phyloP scores from a whole-genome alignment of 2,888 invertebrate species.

The Argynnis bischoffii region DNA sequence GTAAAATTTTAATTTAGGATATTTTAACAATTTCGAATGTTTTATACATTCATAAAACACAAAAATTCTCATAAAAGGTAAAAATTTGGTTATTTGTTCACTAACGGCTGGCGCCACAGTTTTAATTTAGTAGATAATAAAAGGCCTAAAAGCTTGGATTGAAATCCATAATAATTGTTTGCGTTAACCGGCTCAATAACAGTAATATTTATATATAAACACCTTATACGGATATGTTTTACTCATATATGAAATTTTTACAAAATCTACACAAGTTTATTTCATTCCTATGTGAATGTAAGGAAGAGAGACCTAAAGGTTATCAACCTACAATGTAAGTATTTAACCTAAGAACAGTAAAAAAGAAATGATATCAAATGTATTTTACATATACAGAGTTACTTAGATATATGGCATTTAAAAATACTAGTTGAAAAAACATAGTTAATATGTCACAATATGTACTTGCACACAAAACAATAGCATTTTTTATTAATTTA shows the following conservation, averaged over 20 bases:
- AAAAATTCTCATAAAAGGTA: no score
- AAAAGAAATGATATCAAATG: not conserved
- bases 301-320: conserved; percentile 31
- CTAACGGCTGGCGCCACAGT: conserved; percentile 7
- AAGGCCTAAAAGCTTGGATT: not conserved
- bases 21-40: no score
- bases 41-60: no score
- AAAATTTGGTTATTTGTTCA: not conserved
- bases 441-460: no score
- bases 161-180: conserved; percentile 7
- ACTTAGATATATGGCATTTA: no score
- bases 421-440: no score
- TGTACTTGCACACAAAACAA: no score
- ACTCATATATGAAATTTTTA: conserved; percentile 1
- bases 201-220: conserved; percentile 7
- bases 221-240: not conserved
- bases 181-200: conserved; percentile 6
- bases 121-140: not conserved
- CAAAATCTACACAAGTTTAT: conserved; percentile 19
- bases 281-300: conserved; percentile 30
- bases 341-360: conserved; percentile 8
- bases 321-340: conserved; percentile 27
- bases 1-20: no score
- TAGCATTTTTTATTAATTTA: not conserved
- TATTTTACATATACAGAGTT: not conserved